phyloP scores from a whole-genome alignment of 2,888 invertebrate genomes.

The Morpho achilles region DNA sequence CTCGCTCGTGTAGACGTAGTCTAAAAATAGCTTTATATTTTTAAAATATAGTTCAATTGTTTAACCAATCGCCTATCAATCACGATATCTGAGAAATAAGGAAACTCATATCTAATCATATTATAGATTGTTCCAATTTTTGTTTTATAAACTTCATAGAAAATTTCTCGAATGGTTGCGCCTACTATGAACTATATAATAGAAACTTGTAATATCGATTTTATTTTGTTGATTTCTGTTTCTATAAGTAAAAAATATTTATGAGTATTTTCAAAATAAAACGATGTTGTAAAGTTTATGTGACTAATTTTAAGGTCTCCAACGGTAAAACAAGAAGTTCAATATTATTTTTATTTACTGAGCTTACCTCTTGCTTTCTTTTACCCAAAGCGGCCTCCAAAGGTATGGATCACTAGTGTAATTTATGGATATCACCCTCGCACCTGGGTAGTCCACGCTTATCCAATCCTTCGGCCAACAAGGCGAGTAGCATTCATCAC shows the following conservation, averaged over 20 bases:
- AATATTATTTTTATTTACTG: background rate
- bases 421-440: slow-evolving; percentile 88
- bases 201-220: background rate
- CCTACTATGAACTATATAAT: background rate
- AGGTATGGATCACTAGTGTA: slow-evolving; percentile 89
- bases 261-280: too few relatives aligned
- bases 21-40: slow-evolving; percentile 44
- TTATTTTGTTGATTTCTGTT: too few relatives aligned
- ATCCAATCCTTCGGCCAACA: slow-evolving; percentile 96
- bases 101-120: too few relatives aligned
- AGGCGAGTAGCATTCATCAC: slow-evolving; percentile 74
- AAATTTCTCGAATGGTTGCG: background rate
- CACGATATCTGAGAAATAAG: too few relatives aligned
- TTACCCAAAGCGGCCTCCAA: slow-evolving; percentile 87
- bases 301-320: too few relatives aligned
- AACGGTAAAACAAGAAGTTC: too few relatives aligned
- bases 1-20: slow-evolving; percentile 81
- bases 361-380: slow-evolving; percentile 80
- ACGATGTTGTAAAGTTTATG: too few relatives aligned
- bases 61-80: too few relatives aligned
- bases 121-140: too few relatives aligned
- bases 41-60: background rate
- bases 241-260: too few relatives aligned
- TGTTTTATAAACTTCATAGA: too few relatives aligned
- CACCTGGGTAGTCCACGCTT: slow-evolving; percentile 85